Base-by-base conservation (phyloP, 2,888 invertebrate species). In the Tetragonisca angustula region DNA sequence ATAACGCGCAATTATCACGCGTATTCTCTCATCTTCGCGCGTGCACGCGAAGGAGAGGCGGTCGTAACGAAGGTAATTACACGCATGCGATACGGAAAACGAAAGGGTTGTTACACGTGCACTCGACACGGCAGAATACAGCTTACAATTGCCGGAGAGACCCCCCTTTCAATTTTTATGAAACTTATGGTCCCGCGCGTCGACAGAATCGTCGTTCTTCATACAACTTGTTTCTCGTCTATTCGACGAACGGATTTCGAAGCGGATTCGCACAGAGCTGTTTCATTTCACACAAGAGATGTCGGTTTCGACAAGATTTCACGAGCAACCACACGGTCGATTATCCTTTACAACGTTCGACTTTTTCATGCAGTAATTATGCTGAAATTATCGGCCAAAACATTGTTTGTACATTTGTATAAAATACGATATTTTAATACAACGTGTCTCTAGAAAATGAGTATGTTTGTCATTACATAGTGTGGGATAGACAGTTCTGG, bases 11-110 rank as follows among this genome's bases (percentile, higher is more conserved):
- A 85, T 87, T 80, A 85, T 71, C 71, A 84, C 69, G 75, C 68
- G 76, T 72, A 21, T 71, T 73, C 72, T 71, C 81, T 79, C 80
- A 79, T 67, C 76, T 84, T 74, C 72, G 61, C 64, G 69, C 65
- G 49, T 4, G 9, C 27, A 54, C 61, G 76, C 79, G 83, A 83
- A 83, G 79, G 79, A 76, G 83, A 83, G 62, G 77, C 71, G 72
- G 71, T 21, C 76, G 76, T 84, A 87, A 89, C 87, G 81, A 85
- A 85, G 75, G 64, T 87, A 87, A 86, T 89, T 89, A 89, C 64
- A 86, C 62, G 76, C 79, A 86, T 77, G 87, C 83, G 74, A 87
- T 81, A 72, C 78, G 71, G 78, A 43, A 87, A 80, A 84, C 84
- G 78, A 84, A 84, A 88, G 76, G 81, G 76, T 81, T 81, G 68